phyloP scores from a whole-genome alignment of 1,140 invertebrate genomes.

The Steinernema feltiae region DNA sequence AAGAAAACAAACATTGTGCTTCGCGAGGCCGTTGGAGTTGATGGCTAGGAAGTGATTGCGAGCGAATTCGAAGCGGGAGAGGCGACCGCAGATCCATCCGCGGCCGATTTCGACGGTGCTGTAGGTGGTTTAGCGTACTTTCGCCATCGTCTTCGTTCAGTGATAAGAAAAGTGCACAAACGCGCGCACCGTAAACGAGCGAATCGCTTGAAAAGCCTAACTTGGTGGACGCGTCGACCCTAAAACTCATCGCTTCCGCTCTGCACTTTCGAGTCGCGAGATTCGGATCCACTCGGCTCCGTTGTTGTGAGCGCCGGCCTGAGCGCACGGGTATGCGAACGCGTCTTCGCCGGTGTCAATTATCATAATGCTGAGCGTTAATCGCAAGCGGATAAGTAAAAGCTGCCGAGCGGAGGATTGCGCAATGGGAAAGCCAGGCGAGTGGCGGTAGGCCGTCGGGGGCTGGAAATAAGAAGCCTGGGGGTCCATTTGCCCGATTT shows the following conservation, averaged over 20 bases:
- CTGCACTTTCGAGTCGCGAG: no score
- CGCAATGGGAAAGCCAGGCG: not conserved
- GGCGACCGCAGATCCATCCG: no score
- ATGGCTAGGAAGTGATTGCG: not conserved
- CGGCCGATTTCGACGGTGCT: no score
- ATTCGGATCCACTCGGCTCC: not conserved
- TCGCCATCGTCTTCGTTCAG: not conserved
- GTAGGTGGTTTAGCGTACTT: no score
- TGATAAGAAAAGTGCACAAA: not conserved
- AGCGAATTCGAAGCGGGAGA: no score
- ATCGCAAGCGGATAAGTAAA: slow-evolving; percentile 5
- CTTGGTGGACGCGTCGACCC: no score
- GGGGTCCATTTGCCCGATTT: not conserved
- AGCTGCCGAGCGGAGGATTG: not conserved
- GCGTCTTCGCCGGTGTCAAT: not conserved
- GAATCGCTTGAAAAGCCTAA: not conserved
- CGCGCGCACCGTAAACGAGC: not conserved
- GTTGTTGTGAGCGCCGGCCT: not conserved
- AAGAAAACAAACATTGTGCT: not conserved
- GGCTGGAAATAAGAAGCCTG: not conserved
- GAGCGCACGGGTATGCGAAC: not conserved
- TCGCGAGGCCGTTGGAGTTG: not conserved
- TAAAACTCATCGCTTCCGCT: no score
- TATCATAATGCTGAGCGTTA: slow-evolving; percentile 5
- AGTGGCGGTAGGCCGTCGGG: not conserved